Percentiles rank a stretch among this genome's conserved stretches.
Conservation (phyloP, 2,888 invertebrate species). For the Oxycera nigricornis region DNA sequence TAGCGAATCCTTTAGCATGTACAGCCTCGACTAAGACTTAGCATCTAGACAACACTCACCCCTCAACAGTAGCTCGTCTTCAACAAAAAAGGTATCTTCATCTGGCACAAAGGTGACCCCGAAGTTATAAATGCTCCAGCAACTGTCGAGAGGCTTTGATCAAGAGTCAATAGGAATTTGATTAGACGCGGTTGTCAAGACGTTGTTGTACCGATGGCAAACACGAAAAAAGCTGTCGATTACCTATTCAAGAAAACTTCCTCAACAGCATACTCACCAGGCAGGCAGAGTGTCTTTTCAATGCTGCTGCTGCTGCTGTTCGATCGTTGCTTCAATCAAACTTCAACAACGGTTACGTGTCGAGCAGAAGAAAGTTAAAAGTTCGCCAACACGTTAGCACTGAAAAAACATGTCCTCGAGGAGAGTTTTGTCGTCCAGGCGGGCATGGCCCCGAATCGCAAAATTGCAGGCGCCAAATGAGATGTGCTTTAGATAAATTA, state of each 20-base stretch:
- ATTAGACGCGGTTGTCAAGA: conserved; percentile 2
- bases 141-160: neutral
- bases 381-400: neutral
- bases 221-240: neutral
- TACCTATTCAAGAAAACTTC: too few relatives aligned
- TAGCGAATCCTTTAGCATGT: too few relatives aligned
- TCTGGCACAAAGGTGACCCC: neutral
- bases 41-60: too few relatives aligned
- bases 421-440: too few relatives aligned
- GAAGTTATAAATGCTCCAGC: neutral
- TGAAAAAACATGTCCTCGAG: too few relatives aligned
- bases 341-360: neutral
- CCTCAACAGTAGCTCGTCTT: too few relatives aligned
- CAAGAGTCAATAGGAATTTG: conserved; percentile 13
- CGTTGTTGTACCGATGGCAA: neutral
- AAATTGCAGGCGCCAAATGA: neutral
- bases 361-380: neutral
- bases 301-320: neutral
- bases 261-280: too few relatives aligned
- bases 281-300: too few relatives aligned
- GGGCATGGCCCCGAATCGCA: neutral
- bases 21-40: too few relatives aligned
- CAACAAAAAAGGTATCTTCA: neutral
- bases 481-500: conserved; percentile 14
- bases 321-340: neutral